Base-by-base conservation (phyloP, 2,113 vertebrate species). In the Perccottus glenii region DNA sequence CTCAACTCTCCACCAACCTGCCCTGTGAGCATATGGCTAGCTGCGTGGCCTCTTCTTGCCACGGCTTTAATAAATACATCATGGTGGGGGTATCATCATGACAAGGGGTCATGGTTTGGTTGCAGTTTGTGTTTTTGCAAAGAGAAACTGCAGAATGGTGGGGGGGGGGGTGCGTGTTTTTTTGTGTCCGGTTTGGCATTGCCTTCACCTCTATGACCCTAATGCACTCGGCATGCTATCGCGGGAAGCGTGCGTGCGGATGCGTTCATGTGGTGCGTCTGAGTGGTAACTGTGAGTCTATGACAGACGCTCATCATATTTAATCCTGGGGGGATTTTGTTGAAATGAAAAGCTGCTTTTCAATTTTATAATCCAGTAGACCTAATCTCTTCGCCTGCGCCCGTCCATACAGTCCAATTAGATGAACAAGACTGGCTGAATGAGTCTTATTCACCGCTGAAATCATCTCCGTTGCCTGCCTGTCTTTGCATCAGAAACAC, bases 311-410 rank as follows among this genome's bases (percentile, higher is more conserved):
- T 89, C 84, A 81, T 87, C 85, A 89, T 89, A 84, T 88, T 90
- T 90, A 91, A 90, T 91, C 89, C 87, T 65, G 74, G 60, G 76
- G 80, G 85, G 89, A 90, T 90, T 91, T 90, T 36, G 71, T 71
- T 68, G 74, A 90, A 87, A 91, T 89, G 83, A 89, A 91, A 91
- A 91, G 88, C 88, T 87, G 89, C 87, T 91, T 91, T 90, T 89
- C 78, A 90, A 87, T 89, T 90, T 90, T 80, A 90, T 88, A 91
- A 91, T 91, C 88, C 88, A 67, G 84, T 77, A 75, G 75, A 76
- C 88, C 85, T 90, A 90, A 90, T 91, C 89, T 87, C 80, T 78
- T 67, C 45, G 16, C 68, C 75, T 49, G 19, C 64, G 45, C 70
- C 58, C 44, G 11, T 80, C 75, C 75, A 76, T 64, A 81, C 77